Evolutionary conservation across 2,797 vertebrate species (phyloP).

Genomic region (Brachyalestes nurse): DNA sequence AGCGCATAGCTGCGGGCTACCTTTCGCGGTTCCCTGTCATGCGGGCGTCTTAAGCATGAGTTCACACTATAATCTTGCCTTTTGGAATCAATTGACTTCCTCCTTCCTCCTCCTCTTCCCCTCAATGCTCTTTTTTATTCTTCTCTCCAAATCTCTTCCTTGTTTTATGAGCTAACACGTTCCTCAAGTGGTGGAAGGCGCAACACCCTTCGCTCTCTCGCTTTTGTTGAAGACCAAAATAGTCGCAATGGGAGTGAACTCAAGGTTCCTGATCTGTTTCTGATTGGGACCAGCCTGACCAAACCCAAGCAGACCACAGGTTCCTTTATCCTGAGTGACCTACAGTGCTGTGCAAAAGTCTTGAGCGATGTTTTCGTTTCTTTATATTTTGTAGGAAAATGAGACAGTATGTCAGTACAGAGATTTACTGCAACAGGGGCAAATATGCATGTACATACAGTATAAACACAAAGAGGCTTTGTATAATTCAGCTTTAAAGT

Average conservation of each 20-base stretch:
- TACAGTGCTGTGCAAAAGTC: no score
- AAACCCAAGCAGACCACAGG: conserved; percentile 43
- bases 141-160: conserved; percentile 56
- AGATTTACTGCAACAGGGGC: no score
- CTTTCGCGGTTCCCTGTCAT: conserved; percentile 65
- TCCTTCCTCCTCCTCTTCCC: conserved; percentile 33
- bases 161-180: conserved; percentile 56
- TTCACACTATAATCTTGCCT: conserved; percentile 62
- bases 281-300: background rate
- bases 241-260: conserved; percentile 33
- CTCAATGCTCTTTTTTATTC: conserved; percentile 56
- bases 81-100: conserved; percentile 67
- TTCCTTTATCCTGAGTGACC: background rate
- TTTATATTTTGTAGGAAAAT: no score
- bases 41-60: conserved; percentile 65
- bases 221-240: conserved; percentile 41
- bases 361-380: no score
- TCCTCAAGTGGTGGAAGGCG: conserved; percentile 54
- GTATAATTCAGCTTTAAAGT: no score
- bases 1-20: conserved; percentile 64
- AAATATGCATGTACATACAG: no score
- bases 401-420: no score
- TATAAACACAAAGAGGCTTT: no score
- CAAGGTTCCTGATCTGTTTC: conserved; percentile 25
- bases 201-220: conserved; percentile 18